Conservation (phyloP, 2,888 invertebrate genomes). For the Rugalucina vietnamica region DNA sequence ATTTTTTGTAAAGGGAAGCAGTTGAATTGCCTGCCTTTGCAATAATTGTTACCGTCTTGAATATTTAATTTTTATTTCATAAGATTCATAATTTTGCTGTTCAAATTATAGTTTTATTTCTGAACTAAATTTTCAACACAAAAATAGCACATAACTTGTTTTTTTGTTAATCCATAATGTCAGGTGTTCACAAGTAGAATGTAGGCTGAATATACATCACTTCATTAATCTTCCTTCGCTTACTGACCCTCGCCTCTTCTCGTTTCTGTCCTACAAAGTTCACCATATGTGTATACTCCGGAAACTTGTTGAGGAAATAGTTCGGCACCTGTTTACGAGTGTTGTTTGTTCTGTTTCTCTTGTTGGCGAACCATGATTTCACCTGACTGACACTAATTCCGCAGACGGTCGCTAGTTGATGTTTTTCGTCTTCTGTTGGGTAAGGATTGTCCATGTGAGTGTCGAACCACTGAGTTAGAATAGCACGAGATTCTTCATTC, state of each 20-base stretch:
- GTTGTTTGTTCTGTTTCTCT: constrained; percentile 76
- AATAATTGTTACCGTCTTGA: too few species aligned
- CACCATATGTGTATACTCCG: constrained; percentile 68
- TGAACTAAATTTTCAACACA: too few species aligned
- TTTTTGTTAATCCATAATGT: neutral
- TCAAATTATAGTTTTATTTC: too few species aligned
- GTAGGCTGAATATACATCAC: constrained; percentile 58
- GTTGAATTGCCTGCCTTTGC: too few species aligned
- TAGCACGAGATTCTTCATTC: constrained; percentile 58
- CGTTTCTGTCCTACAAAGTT: constrained; percentile 69
- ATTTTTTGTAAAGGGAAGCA: too few species aligned
- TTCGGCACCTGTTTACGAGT: constrained; percentile 74
- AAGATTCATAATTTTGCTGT: too few species aligned
- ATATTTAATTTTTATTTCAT: too few species aligned
- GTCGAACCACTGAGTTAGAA: constrained; percentile 74
- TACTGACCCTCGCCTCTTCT: constrained; percentile 56
- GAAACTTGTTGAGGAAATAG: constrained; percentile 74
- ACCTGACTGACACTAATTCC: constrained; percentile 72
- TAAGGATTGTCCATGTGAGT: constrained; percentile 71
- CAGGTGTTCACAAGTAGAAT: constrained; percentile 51
- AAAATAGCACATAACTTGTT: neutral
- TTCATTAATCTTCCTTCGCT: constrained; percentile 55
- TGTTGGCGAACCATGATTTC: constrained; percentile 80
- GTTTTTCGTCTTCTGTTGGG: constrained; percentile 74
- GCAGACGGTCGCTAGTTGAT: constrained; percentile 65